phyloP scores from a whole-genome alignment of 2,797 vertebrate genomes.

The Vespertilio murinus region DNA sequence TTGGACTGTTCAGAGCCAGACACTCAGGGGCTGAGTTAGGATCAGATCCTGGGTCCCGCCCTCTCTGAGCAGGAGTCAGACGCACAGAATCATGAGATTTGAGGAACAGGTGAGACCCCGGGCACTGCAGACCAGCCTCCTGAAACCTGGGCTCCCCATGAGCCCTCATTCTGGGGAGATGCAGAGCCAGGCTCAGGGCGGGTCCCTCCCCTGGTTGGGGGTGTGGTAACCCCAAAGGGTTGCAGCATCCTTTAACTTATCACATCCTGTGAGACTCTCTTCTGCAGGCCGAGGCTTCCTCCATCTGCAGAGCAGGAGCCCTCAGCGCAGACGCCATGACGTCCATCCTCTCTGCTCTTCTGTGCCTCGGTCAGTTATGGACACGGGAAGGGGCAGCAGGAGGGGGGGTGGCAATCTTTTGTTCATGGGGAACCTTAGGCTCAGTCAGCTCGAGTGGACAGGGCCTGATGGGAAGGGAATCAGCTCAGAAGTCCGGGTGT shows the following conservation, averaged over 20 bases:
- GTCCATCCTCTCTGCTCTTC: not conserved
- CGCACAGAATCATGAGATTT: no score
- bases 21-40: not conserved
- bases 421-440: not conserved
- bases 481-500: not conserved
- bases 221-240: no score
- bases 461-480: no score
- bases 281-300: not conserved
- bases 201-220: no score
- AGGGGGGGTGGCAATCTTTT: not conserved
- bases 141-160: no score
- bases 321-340: not conserved
- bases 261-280: not conserved
- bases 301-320: not conserved
- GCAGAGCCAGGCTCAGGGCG: no score
- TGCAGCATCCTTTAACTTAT: no score
- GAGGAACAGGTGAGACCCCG: no score
- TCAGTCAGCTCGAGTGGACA: not conserved
- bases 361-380: not conserved
- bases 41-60: accelerated
- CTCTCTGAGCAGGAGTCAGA: not conserved
- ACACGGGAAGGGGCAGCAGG: not conserved
- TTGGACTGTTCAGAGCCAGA: not conserved
- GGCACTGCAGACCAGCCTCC: no score
- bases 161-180: no score